Base-by-base conservation (phyloP, 2,797 vertebrate species). In the Gymnopithys bicolor region DNA sequence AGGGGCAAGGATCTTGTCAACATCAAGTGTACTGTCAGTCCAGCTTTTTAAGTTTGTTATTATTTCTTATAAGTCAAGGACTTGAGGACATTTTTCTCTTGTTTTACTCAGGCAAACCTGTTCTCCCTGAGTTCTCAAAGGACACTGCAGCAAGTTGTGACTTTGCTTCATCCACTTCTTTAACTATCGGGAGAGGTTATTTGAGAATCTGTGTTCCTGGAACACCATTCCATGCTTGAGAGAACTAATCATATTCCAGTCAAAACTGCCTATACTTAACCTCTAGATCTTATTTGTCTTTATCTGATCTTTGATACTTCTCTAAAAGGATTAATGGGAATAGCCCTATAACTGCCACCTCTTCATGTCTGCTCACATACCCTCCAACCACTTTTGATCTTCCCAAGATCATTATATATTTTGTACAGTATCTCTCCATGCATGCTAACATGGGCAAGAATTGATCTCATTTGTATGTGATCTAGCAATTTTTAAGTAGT, bases 1-100 rank as follows among this genome's bases (percentile, higher is more conserved):
- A 69, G 12, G 55, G 94, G 92, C 91, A 93, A 86, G 32, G 45
- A 91, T 86, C 74, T 63, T 93, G 51, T 94, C 84, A 86, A 45
- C 48, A 79, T 52, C 4, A 1, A 88, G 45, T 12, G 2, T 56
- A 32, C 59, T 81, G 79, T 82, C 79, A 92, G 55, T 87, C 41
- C 6, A 2, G 8, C 66, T 81, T 9, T 84, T 90, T 68, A 84
- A 49, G 4, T 88, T 94, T 85, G 52, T 80, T 96, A 41, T 76
- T 92, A 56, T 89, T 89, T 92, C 43, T 83, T 69, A 8, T 18
- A 87, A 89, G 24, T 55, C 82, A 68, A 87, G 39, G 46, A 80
- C 49, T 43, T 58, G 8, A 84, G 68, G 74, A 43, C 5, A 1
- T 77, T 89, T 89, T 90, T 43, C 37, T 83, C 41, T 52, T 13